These are phyloP conservation scores for Lepus oiostolus DNA, from an alignment of 2,797 vertebrate genomes.

Conservation along the genomic window DNA sequence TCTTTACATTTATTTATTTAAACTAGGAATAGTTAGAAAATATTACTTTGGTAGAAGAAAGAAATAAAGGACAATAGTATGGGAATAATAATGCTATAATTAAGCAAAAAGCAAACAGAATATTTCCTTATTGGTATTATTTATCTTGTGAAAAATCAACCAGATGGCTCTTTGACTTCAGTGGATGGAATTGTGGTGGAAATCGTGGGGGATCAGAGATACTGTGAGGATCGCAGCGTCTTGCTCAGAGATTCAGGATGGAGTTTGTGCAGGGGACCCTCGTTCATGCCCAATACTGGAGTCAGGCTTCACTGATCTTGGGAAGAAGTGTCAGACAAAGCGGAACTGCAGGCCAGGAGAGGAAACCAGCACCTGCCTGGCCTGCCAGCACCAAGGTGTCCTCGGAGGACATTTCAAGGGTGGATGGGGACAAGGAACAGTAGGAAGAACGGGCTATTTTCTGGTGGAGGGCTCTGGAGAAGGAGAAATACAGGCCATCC, in stretches of 20 bases:
- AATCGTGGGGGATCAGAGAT: neutral
- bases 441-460: neutral
- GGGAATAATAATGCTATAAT: neutral
- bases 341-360: neutral
- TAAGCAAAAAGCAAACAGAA: neutral
- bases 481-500: neutral
- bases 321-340: neutral
- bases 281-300: neutral
- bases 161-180: neutral
- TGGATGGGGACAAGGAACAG: neutral
- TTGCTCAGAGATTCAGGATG: neutral
- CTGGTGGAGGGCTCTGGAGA: neutral
- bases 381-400: neutral
- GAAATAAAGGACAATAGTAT: neutral
- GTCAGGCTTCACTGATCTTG: neutral
- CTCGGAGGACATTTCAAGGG: neutral
- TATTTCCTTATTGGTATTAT: neutral
- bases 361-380: neutral
- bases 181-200: neutral
- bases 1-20: slow-evolving; percentile 33
- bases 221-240: neutral
- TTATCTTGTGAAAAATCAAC: slow-evolving; percentile 4
- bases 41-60: slow-evolving; percentile 21
- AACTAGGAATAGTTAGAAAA: neutral
- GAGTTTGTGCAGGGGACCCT: neutral